Base-by-base conservation (phyloP, 2,888 invertebrate genomes). In the Drosophila demipolita region DNA sequence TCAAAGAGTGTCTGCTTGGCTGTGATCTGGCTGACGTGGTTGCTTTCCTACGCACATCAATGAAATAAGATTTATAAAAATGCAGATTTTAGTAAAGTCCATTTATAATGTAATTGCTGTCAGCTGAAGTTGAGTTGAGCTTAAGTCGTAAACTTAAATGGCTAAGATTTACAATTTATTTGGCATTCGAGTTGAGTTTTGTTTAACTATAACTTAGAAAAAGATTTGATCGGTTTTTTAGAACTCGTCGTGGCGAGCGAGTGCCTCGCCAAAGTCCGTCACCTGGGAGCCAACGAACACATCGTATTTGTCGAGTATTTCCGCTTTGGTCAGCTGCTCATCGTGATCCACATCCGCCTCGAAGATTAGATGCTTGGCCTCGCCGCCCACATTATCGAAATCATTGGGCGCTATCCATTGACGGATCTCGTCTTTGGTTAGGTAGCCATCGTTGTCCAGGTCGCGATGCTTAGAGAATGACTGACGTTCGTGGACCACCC, bases 281-380 rank as follows among this genome's bases (percentile, higher is more conserved):
- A 99, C 99, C 93, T 99, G 99, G 0, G 99, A 99, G 42, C 99
- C 99, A 6, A 99, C 99, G 93, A 99, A 99, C 12, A 99, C 94
- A 93, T 99, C 99, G 92, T 99, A 99, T 92, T 99, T 99, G 64
- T 96, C 96, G 32, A 99, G 93, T 38, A 99, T 96, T 94, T 99
- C 99, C 0, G 96, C 95, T 92, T 97, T 97, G 11, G 97, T 97
- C 35, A 99, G 94, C 91, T 96, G 96, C 85, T 97, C 97, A 93
- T 99, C 99, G 12, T 96, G 96, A 93, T 99, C 97, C 0, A 95
- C 94, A 93, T 99, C 99, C 0, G 99, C 97, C 93, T 99, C 98
- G 93, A 97, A 97, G 78, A 99, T 96, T 54, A 99, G 95, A 94
- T 99, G 99, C 69, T 97, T 96, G 9, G 99, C 97, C 93, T 99